Conservation (phyloP, 2,888 invertebrate genomes). For the Eumacrocentrus americanus region DNA sequence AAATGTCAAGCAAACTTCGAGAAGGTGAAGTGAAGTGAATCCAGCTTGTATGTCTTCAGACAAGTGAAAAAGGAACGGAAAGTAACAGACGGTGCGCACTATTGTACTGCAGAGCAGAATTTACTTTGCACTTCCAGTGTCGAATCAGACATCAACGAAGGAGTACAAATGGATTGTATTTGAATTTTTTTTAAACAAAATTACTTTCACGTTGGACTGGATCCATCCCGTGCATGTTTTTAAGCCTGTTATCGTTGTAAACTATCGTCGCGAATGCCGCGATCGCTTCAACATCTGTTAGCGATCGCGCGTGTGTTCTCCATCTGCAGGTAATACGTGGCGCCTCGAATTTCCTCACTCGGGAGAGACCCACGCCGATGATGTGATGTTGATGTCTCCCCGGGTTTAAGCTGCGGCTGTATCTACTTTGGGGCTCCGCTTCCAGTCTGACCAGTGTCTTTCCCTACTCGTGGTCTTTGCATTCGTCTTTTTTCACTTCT, state of each 20-base stretch:
- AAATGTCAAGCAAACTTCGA: conserved; percentile 29
- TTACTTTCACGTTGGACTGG: too few species aligned
- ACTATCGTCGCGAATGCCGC: neutral
- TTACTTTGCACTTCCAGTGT: too few species aligned
- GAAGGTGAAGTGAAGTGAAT: conserved; percentile 23
- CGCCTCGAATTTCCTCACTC: conserved; percentile 29
- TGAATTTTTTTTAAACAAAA: too few species aligned
- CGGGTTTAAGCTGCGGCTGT: neutral
- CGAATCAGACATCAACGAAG: too few species aligned
- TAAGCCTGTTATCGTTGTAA: neutral
- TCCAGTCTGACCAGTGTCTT: too few species aligned
- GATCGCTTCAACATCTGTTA: conserved; percentile 39
- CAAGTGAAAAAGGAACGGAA: too few species aligned
- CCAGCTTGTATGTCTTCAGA: too few species aligned
- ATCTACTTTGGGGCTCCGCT: neutral
- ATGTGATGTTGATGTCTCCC: neutral
- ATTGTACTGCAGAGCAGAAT: too few species aligned
- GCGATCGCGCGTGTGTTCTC: conserved; percentile 35
- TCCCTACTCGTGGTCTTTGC: neutral
- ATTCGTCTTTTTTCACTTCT: conserved; percentile 6
- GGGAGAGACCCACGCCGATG: neutral
- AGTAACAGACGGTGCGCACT: too few species aligned
- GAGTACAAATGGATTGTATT: too few species aligned
- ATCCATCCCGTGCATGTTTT: neutral
- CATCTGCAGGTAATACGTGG: conserved; percentile 37